Evolutionary conservation across 2,113 vertebrate species (phyloP).

Genomic region (Dicaeum eximium): DNA sequence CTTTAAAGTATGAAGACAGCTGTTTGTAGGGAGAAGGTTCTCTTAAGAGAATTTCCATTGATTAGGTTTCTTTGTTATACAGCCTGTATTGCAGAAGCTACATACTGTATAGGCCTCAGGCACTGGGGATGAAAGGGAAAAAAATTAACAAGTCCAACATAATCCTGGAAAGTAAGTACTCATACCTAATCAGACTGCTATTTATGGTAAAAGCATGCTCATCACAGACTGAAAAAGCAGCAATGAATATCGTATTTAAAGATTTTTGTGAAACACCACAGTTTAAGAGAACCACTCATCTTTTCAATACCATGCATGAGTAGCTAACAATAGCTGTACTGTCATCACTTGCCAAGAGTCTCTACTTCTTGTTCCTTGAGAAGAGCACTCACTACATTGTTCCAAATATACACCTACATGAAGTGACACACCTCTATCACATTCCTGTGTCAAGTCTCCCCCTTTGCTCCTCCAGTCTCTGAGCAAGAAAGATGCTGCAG

Average conservation of each 20-base stretch:
- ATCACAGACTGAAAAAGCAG: background rate
- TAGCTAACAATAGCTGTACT: background rate
- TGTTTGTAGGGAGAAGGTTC: background rate
- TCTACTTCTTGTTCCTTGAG: background rate
- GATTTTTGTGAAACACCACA: background rate
- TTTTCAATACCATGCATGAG: fast-evolving
- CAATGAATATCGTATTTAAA: background rate
- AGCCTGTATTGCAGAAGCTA: background rate
- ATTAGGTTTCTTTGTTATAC: background rate
- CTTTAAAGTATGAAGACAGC: background rate
- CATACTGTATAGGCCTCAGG: background rate
- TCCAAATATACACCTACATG: background rate
- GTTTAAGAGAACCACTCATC: background rate
- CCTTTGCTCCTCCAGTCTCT: background rate
- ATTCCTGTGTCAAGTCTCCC: background rate
- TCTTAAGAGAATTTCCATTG: background rate
- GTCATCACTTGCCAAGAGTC: background rate
- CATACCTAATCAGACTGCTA: background rate
- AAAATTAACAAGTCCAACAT: background rate
- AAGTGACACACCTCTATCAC: background rate
- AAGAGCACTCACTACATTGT: fast-evolving
- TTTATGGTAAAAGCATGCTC: background rate
- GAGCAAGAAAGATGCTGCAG: background rate
- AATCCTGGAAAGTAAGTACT: background rate
- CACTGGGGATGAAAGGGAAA: background rate